These are phyloP conservation scores for Ambastaia sidthimunki DNA, from an alignment of 2,797 vertebrate species.

Conservation along the genomic window DNA sequence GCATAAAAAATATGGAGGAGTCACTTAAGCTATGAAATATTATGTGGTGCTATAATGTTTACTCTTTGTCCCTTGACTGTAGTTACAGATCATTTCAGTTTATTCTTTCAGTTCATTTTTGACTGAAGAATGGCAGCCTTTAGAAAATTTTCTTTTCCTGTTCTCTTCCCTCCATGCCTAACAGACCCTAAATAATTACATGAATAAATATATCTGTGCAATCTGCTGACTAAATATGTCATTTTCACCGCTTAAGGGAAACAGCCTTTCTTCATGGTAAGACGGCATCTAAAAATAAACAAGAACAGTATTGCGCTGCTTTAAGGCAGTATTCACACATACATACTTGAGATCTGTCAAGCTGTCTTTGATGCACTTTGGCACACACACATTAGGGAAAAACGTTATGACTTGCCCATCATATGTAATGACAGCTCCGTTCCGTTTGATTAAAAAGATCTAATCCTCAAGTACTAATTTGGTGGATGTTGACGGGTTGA, in stretches of 20 bases:
- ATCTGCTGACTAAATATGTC: conserved; percentile 41
- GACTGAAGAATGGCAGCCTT: conserved; percentile 10
- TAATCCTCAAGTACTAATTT: conserved; percentile 76
- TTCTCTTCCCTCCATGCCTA: conserved; percentile 24
- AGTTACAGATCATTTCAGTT: conserved; percentile 16
- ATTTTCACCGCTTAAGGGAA: conserved; percentile 24
- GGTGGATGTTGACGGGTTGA: conserved; percentile 63
- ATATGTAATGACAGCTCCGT: conserved; percentile 58
- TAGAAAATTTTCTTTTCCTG: conserved; percentile 20
- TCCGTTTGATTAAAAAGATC: conserved; percentile 65
- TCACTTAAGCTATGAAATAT: conserved; percentile 14
- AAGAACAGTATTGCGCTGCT: conserved; percentile 6
- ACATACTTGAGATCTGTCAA: conserved; percentile 24
- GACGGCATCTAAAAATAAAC: conserved; percentile 47
- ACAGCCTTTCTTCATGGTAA: conserved; percentile 30
- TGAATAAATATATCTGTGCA: conserved; percentile 52
- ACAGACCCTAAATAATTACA: conserved; percentile 51
- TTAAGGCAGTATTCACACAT: not conserved
- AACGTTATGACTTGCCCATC: conserved; percentile 34
- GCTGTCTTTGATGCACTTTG: conserved; percentile 33
- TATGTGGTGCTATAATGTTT: conserved; percentile 43
- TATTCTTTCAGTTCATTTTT: conserved; percentile 25
- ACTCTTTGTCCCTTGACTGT: conserved; percentile 14
- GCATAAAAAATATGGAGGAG: conserved; percentile 11
- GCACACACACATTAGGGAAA: conserved; percentile 33